Evolutionary conservation across 2,113 vertebrate species (phyloP).

Genomic region (Aphelocoma coerulescens): DNA sequence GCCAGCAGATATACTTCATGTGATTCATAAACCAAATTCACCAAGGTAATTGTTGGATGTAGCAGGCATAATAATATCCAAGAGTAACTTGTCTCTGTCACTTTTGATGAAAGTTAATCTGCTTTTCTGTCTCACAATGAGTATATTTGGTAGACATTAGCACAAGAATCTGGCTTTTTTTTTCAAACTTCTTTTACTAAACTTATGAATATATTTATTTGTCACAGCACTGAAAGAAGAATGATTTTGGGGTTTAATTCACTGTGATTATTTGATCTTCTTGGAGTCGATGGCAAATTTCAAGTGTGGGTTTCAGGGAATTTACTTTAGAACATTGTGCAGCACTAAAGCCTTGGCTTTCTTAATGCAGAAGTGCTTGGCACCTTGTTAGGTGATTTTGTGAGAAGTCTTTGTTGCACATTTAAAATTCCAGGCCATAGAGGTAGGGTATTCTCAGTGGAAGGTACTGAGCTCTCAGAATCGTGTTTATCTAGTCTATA

Average conservation of each 20-base stretch:
- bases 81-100: not conserved
- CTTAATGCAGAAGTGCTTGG: not conserved
- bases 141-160: not conserved
- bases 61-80: not conserved
- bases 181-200: not conserved
- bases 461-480: not conserved
- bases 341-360: not conserved
- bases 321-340: not conserved
- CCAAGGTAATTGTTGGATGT: not conserved
- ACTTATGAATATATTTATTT: slow-evolving; percentile 3
- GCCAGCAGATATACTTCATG: not conserved
- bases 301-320: not conserved
- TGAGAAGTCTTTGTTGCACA: not conserved
- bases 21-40: not conserved
- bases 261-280: not conserved
- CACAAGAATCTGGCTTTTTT: not conserved
- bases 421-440: not conserved
- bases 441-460: not conserved
- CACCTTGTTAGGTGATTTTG: not conserved
- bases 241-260: not conserved
- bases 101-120: slow-evolving; percentile 21
- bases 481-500: not conserved
- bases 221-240: not conserved
- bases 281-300: not conserved
- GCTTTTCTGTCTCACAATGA: not conserved